A percentile compares a stretch with the other conserved stretches of the same genome.
phyloP scores from a whole-genome alignment of 2,888 invertebrate genomes.

The Ectemnius lituratus region DNA sequence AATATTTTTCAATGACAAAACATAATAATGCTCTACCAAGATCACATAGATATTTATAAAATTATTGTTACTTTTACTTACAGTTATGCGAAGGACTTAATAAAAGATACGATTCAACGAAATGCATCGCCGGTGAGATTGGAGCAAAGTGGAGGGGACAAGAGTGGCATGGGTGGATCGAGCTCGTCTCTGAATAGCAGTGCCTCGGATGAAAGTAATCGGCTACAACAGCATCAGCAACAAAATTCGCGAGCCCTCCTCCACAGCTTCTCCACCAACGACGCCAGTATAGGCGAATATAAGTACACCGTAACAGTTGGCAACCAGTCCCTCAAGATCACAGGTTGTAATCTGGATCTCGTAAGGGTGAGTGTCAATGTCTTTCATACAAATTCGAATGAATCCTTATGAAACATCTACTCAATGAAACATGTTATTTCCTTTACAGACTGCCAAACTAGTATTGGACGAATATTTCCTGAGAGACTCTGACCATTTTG shows the following conservation, averaged over 20 bases:
- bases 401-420: slow-evolving; percentile 4
- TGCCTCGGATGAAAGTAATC: slow-evolving; percentile 82
- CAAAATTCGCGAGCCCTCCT: slow-evolving; percentile 82
- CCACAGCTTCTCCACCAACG: slow-evolving; percentile 90
- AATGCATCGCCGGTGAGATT: slow-evolving; percentile 94
- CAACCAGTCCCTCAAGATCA: slow-evolving; percentile 90
- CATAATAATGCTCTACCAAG: background rate
- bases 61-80: slow-evolving; percentile 6
- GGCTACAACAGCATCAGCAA: slow-evolving; percentile 72
- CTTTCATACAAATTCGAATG: background rate
- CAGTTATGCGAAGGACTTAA: slow-evolving; percentile 94
- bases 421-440: slow-evolving; percentile 7
- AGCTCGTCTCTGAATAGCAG: slow-evolving; percentile 89
- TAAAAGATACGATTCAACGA: slow-evolving; percentile 96
- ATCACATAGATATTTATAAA: slow-evolving; percentile 2
- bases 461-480: slow-evolving; percentile 91
- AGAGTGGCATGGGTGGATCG: slow-evolving; percentile 83
- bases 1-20: background rate
- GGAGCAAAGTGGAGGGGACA: slow-evolving; percentile 80
- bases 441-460: slow-evolving; percentile 87
- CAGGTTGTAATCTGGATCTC: slow-evolving; percentile 90
- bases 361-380: slow-evolving; percentile 83
- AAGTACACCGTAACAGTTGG: slow-evolving; percentile 93
- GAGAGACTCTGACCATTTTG: slow-evolving; percentile 70
- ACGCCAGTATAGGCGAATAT: slow-evolving; percentile 91